Conservation (phyloP, 2,797 vertebrate genomes). For the Tauraco hartlaubi region DNA sequence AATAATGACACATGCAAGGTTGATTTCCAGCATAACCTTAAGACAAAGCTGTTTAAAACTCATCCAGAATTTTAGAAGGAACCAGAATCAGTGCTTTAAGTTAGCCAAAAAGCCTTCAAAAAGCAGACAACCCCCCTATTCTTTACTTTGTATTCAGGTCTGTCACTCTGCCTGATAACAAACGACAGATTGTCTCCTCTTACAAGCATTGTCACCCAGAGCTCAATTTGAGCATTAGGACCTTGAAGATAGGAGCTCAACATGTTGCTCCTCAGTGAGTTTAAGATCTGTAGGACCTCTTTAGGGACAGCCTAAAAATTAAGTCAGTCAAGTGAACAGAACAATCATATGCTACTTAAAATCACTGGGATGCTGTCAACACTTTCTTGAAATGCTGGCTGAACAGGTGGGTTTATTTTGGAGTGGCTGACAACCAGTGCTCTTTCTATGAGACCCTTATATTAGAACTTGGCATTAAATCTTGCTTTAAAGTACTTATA, state of each 20-base stretch:
- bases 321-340: neutral
- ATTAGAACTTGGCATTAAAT: neutral
- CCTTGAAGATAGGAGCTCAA: neutral
- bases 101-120: neutral
- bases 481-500: neutral
- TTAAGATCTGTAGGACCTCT: neutral
- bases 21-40: neutral
- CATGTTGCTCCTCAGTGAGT: neutral
- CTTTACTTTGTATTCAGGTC: neutral
- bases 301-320: neutral
- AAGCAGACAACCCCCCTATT: neutral
- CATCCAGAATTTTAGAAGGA: neutral
- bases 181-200: neutral
- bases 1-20: neutral
- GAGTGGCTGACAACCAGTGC: neutral
- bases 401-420: slow-evolving; percentile 20
- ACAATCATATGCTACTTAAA: neutral
- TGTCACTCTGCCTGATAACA: neutral
- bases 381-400: neutral
- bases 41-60: neutral
- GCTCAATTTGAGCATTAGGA: neutral
- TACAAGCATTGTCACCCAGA: neutral
- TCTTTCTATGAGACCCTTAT: neutral
- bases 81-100: neutral
- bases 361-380: neutral